These are phyloP conservation scores for Pissodes strobi DNA, from an alignment of 1,140 invertebrate genomes.

Conservation along the genomic window DNA sequence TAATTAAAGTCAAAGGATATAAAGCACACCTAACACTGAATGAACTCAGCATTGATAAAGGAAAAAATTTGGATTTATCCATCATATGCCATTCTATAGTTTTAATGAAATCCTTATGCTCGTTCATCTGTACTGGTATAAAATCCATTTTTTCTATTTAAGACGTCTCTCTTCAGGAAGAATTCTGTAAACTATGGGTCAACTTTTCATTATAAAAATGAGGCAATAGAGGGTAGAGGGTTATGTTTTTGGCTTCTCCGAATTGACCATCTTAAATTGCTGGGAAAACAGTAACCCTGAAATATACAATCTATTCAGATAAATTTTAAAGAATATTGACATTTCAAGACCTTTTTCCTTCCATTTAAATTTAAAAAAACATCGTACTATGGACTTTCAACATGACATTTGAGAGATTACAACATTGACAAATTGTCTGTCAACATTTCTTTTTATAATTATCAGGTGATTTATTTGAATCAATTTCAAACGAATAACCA, in stretches of 20 bases:
- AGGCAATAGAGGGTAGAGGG: too few species aligned
- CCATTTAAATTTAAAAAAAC: conserved; percentile 10
- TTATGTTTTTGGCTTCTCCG: background rate
- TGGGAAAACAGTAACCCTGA: background rate
- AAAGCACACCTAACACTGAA: conserved; percentile 87
- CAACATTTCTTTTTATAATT: too few species aligned
- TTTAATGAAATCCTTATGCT: conserved; percentile 62
- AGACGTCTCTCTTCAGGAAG: background rate
- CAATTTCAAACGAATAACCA: too few species aligned
- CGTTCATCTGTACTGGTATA: conserved; percentile 24
- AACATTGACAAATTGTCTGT: too few species aligned
- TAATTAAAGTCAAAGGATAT: conserved; percentile 96
- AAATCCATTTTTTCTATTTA: conserved; percentile 28
- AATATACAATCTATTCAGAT: background rate
- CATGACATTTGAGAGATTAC: too few species aligned
- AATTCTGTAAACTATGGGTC: background rate
- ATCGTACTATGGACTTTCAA: conserved; percentile 24
- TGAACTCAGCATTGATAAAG: conserved; percentile 85
- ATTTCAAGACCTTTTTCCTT: background rate
- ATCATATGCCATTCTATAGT: conserved; percentile 99
- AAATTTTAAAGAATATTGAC: background rate
- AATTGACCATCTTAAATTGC: conserved; percentile 15
- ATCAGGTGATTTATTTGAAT: too few species aligned
- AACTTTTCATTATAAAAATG: conserved; percentile 8
- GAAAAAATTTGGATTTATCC: conserved; percentile 93